Base-by-base conservation (phyloP, 2,113 vertebrate species). In the Pleuronectes platessa region DNA sequence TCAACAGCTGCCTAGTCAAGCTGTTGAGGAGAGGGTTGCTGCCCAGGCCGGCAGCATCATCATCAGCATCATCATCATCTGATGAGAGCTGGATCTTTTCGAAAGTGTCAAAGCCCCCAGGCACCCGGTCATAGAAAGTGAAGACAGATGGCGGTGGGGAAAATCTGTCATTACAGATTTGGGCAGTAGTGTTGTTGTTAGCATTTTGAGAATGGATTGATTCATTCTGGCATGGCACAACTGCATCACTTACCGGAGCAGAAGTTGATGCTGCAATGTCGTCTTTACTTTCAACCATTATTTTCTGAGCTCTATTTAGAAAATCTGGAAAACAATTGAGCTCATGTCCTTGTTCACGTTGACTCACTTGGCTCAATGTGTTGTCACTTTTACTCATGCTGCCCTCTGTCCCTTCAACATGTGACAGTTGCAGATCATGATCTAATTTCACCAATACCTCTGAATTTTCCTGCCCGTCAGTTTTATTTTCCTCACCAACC, bases 21-120 rank as follows among this genome's bases (percentile, higher is more conserved):
- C 79, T 82, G 88, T 71, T 84, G 83, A 82, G n/a, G 78, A 82
- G 60, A 68, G 42, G 68, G 72, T 90, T 87, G 59, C 78, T 58
- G 51, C 92, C 81, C 15, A 66, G 71, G 8, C 91, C 87, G 55
- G 88, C 55, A 37, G 88, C 49, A 6, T 80, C 56, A 20, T 85
- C 56, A 1, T 76, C 70, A 14, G 83, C 70, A 31, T 73, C 72
- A 20, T 88, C 72, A 40, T 88, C 79, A 54, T 88, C 80, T 76
- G 79, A 56, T 78, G 72, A 85, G 63, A 95, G 89, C 10, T 82
- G 89, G 84, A 93, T 91, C 92, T 94, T 95, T 92, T 94, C 76
- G 40, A 94, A 92, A 10, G 67, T 93, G 81, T 96, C 94, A 90
- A 95, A 94, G 37, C 83, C 13, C 66, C n/a, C 56, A 5, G 65